These are phyloP conservation scores for Imbricaverruca yamaguchii DNA, from an alignment of 2,888 invertebrate species.

Conservation along the genomic window DNA sequence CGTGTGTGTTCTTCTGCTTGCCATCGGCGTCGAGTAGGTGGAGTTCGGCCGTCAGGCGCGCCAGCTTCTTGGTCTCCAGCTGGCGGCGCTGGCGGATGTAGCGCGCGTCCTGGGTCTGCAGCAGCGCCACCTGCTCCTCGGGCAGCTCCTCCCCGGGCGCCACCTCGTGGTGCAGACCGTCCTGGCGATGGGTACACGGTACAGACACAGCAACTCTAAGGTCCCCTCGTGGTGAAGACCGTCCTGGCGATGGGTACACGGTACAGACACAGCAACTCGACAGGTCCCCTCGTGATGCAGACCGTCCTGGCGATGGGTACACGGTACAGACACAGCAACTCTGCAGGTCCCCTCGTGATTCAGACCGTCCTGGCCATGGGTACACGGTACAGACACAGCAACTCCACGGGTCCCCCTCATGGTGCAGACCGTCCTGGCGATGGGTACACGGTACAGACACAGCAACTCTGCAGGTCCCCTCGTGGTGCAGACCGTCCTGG, in stretches of 20 bases:
- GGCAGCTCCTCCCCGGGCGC: conserved; percentile 63
- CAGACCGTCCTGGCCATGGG: conserved; percentile 39
- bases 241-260: conserved; percentile 34
- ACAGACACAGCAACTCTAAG: too few species aligned
- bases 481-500: conserved; percentile 51
- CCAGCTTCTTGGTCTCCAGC: conserved; percentile 68
- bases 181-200: conserved; percentile 5
- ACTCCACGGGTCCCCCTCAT: conserved; percentile 57
- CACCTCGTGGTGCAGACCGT: conserved; percentile 54
- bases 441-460: too few species aligned
- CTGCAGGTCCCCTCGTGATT: conserved; percentile 50
- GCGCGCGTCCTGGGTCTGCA: conserved; percentile 83
- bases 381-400: too few species aligned
- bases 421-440: conserved; percentile 47
- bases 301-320: conserved; percentile 37
- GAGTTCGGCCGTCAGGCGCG: conserved; percentile 63
- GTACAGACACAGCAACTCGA: too few species aligned
- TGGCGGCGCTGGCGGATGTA: conserved; percentile 82
- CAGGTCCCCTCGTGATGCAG: conserved; percentile 52
- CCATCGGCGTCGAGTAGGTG: conserved; percentile 72
- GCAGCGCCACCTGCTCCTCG: conserved; percentile 70
- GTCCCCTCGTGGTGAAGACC: conserved; percentile 53
- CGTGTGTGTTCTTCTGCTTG: conserved; percentile 62
- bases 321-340: too few species aligned
- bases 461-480: too few species aligned